Conservation (phyloP, 2,113 vertebrate species). For the Silurus asotus region DNA sequence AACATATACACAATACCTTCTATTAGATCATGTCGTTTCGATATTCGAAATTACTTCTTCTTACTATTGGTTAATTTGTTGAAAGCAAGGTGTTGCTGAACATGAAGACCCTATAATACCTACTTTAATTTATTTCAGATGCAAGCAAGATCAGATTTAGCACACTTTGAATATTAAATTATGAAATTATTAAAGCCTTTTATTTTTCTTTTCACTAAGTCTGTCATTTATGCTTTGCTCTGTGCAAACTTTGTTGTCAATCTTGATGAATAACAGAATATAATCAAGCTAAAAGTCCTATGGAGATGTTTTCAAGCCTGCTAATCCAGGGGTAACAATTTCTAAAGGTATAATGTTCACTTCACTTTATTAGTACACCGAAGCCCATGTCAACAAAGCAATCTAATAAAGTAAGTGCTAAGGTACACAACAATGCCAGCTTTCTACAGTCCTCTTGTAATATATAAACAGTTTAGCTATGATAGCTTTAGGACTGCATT, state of each 20-base stretch:
- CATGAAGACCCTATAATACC: neutral
- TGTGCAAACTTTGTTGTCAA: neutral
- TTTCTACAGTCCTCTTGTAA: too few species aligned
- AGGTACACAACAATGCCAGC: too few species aligned
- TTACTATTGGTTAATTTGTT: neutral
- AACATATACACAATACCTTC: neutral
- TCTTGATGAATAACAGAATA: neutral
- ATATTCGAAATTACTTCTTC: neutral
- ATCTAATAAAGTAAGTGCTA: too few species aligned
- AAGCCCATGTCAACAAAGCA: neutral
- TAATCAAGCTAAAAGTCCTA: neutral
- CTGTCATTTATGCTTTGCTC: neutral
- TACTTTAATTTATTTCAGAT: neutral
- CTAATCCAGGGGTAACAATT: neutral
- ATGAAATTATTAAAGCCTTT: neutral
- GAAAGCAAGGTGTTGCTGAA: neutral
- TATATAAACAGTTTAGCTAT: too few species aligned
- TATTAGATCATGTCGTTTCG: slow-evolving; percentile 2
- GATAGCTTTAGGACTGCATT: too few species aligned
- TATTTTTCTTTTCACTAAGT: neutral
- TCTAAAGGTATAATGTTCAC: neutral
- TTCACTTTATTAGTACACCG: neutral
- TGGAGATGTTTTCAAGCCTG: neutral
- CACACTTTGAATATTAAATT: neutral
- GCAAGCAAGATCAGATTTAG: neutral